Conservation (phyloP, 2,888 invertebrate genomes). For the Campoplex capitator region DNA sequence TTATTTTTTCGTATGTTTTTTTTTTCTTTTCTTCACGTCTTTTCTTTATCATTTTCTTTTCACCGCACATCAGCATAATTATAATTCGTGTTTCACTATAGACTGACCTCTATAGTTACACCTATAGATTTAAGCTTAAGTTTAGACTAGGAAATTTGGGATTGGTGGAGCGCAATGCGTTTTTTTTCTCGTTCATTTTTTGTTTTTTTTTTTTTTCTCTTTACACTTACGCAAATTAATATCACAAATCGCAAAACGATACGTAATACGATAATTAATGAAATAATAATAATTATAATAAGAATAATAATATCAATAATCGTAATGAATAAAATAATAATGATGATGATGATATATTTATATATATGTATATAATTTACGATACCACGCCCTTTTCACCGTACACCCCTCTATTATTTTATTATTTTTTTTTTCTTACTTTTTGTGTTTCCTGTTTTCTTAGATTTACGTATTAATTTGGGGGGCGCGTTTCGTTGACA, state of each 20-base stretch:
- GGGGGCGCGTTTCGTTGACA: slow-evolving; percentile 23
- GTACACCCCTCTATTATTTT: slow-evolving; percentile 62
- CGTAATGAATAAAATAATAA: slow-evolving; percentile 24
- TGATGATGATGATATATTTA: slow-evolving; percentile 35
- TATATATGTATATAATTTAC: slow-evolving; percentile 51
- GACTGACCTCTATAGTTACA: slow-evolving; percentile 54
- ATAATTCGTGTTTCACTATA: slow-evolving; percentile 55
- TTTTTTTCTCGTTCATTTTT: slow-evolving; percentile 33
- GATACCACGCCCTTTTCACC: slow-evolving; percentile 65
- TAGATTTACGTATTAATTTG: slow-evolving; percentile 59
- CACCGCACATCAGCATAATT: slow-evolving; percentile 35
- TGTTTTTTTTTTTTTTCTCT: slow-evolving; percentile 13
- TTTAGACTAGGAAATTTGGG: slow-evolving; percentile 72
- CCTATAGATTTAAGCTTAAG: slow-evolving; percentile 61
- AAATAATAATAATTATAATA: slow-evolving; percentile 34
- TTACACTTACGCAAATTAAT: slow-evolving; percentile 69
- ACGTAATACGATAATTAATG: slow-evolving; percentile 77
- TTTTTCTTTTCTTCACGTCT: slow-evolving; percentile 24
- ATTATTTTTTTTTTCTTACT: slow-evolving; percentile 32
- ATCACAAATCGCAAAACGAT: slow-evolving; percentile 76
- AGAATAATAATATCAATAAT: too few relatives aligned
- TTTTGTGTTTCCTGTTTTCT: slow-evolving; percentile 38
- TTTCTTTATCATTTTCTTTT: slow-evolving; percentile 23
- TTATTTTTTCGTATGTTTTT: slow-evolving; percentile 19
- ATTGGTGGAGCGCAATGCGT: slow-evolving; percentile 65